Conservation (phyloP, 1,140 invertebrate species). For the Apocrypta bakeri region DNA sequence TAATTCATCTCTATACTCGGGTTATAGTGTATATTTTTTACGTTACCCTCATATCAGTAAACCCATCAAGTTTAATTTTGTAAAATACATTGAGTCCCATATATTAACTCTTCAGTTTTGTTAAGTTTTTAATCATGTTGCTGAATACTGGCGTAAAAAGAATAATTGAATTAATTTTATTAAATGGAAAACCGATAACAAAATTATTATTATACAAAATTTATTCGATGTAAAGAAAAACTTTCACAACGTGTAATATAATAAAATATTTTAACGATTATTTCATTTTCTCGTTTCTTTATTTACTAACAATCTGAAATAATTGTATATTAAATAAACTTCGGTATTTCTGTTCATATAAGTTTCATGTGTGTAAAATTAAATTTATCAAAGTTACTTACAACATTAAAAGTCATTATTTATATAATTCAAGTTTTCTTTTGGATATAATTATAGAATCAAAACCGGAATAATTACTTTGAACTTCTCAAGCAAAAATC, state of each 20-base stretch:
- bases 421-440: not conserved
- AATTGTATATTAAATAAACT: constrained; percentile 3
- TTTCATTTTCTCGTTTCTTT: not conserved
- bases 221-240: too few species aligned
- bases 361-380: not conserved
- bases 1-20: too few species aligned
- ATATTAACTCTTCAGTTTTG: too few species aligned
- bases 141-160: too few species aligned
- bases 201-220: not conserved
- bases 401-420: not conserved
- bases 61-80: too few species aligned
- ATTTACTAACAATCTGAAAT: not conserved
- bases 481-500: constrained; percentile 87
- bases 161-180: too few species aligned
- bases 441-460: not conserved
- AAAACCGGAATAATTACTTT: constrained; percentile 1
- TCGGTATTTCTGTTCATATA: not conserved
- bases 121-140: too few species aligned
- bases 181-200: not conserved
- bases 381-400: not conserved
- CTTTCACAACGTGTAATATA: too few species aligned
- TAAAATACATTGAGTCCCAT: too few species aligned
- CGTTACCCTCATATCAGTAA: too few species aligned
- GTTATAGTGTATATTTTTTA: too few species aligned
- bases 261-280: not conserved